A percentile compares a stretch with the other conserved stretches of the same genome.
phyloP scores from a whole-genome alignment of 2,888 invertebrate species.

The Atethmia centrago region DNA sequence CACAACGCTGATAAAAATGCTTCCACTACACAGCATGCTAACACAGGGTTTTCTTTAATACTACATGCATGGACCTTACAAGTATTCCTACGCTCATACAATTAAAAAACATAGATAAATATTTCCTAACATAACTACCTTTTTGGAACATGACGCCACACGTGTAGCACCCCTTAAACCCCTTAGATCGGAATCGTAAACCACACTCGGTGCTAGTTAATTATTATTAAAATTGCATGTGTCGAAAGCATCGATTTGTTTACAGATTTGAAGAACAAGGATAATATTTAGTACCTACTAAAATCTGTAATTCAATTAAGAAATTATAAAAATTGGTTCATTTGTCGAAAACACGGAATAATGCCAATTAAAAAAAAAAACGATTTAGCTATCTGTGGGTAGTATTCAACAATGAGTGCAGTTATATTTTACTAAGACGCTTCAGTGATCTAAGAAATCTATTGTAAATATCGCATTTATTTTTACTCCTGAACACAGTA shows the following conservation, averaged over 20 bases:
- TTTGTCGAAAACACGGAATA: neutral
- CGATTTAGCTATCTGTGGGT: neutral
- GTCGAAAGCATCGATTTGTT: neutral
- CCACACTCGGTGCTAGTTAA: too few species aligned
- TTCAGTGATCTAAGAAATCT: neutral
- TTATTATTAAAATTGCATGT: too few species aligned
- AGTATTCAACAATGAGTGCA: neutral
- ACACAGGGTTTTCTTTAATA: neutral
- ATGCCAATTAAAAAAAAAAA: neutral
- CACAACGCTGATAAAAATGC: neutral
- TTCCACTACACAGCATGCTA: conserved; percentile 19
- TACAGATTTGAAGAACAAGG: neutral
- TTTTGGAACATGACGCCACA: neutral
- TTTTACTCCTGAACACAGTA: conserved; percentile 8
- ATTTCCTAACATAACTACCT: neutral
- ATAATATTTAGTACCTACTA: neutral
- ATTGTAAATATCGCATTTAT: neutral
- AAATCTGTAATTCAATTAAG: neutral
- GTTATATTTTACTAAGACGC: neutral
- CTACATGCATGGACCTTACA: conserved; percentile 9
- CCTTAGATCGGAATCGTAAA: too few species aligned
- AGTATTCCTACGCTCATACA: conserved; percentile 6
- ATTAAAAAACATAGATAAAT: neutral
- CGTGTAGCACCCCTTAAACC: too few species aligned
- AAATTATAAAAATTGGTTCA: neutral